phyloP scores from a whole-genome alignment of 1,140 invertebrate species.

The Oryctes rhinoceros region DNA sequence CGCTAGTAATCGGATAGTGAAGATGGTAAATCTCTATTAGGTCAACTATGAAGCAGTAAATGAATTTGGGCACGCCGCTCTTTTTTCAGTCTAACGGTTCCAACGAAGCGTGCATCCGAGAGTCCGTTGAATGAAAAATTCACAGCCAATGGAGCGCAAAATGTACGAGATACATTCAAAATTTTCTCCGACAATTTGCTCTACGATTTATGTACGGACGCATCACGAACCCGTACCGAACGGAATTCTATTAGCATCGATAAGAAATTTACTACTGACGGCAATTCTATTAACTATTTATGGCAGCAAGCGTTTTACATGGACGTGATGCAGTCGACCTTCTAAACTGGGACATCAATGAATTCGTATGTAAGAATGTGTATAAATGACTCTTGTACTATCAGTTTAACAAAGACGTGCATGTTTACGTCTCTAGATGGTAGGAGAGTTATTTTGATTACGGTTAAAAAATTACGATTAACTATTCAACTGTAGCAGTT shows the following conservation, averaged over 20 bases:
- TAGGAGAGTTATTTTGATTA: too few species aligned
- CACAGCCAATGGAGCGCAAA: conserved; percentile 12
- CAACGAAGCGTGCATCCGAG: background rate
- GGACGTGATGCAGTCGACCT: too few species aligned
- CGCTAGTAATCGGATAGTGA: background rate
- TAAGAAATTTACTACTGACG: background rate
- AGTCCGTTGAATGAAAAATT: conserved; percentile 3
- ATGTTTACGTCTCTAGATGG: too few species aligned
- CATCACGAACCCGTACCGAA: background rate
- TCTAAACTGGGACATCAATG: too few species aligned
- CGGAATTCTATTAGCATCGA: background rate
- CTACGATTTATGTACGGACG: conserved; percentile 2
- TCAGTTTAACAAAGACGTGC: too few species aligned
- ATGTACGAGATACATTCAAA: conserved; percentile 22
- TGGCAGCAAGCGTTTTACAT: too few species aligned
- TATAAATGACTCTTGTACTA: too few species aligned
- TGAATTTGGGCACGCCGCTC: background rate
- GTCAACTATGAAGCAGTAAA: conserved; percentile 1
- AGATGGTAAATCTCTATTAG: conserved; percentile 10
- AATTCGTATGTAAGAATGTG: too few species aligned
- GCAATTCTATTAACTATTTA: background rate
- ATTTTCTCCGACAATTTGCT: conserved; percentile 18
- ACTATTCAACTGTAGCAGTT: too few species aligned
- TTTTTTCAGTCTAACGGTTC: background rate
- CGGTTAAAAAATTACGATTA: too few species aligned